Base-by-base conservation (phyloP, 1,140 invertebrate species). In the Cheumatopsyche charites region DNA sequence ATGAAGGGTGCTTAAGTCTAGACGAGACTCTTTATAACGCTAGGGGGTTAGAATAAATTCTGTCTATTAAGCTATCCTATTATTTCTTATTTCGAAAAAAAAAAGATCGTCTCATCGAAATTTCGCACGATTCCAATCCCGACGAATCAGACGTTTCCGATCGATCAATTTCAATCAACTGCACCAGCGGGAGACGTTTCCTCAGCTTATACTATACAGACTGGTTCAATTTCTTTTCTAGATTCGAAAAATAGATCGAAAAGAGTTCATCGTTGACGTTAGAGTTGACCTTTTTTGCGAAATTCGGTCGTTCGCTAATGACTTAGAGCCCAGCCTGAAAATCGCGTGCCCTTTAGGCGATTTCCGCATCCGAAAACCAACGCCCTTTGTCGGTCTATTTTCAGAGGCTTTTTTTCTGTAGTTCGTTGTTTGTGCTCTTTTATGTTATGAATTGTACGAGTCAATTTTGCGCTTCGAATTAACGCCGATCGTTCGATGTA, bases 271-370 rank as follows among this genome's bases (percentile, higher is more conserved):
- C 42, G n/a, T 9, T 68, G 66, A 68, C 47, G 47, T 55, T 15
- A 26, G 11, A 1, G 23, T 11, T 68, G 66, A 68, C 66, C 66
- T 68, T 68, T 66, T 15, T 49, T 19, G 6, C 3, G 6, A 11
- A 21, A 17, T 66, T 26, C 23, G 63, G 63, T 26, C 11, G 55
- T 58, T 45, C 19, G n/a, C 43, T 25, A 25, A 45, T 47, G 42
- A 42, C 29, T 41, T 42, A 26, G 62, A 12, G 25, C 66, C 66
- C 66, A 55, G 17, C 66, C 66, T 41, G 47, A 29, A 68, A 47
- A 68, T 68, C 26, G 47, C 66, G 66, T 68, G 66, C 47, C 66
- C 66, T 68, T 68, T 68, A n/a, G 41, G 26, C n/a, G 23, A 26
- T 23, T 66, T 66, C 43, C 63, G 62, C 62, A 42, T 65, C 58